Conservation (phyloP, 2,797 vertebrate genomes). For the Paguma larvata region DNA sequence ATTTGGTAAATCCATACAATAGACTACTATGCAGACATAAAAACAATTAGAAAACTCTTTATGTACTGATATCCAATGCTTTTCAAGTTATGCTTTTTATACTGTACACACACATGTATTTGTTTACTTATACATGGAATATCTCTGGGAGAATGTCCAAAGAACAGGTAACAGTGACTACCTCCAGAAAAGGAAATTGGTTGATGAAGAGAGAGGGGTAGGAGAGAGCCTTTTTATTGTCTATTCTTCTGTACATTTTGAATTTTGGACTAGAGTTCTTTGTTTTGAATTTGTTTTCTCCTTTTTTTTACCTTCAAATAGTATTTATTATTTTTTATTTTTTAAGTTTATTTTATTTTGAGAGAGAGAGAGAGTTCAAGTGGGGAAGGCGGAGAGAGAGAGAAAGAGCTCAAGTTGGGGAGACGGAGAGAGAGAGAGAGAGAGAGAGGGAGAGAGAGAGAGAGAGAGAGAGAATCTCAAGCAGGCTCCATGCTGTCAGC, state of each 20-base stretch:
- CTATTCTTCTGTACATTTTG: background rate
- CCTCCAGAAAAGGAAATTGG: background rate
- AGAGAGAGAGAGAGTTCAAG: too few species aligned
- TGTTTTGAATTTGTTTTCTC: background rate
- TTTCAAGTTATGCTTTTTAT: background rate
- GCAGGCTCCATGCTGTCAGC: too few species aligned
- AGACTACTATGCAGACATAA: background rate
- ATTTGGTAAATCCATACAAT: background rate
- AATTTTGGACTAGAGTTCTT: slow-evolving; percentile 11
- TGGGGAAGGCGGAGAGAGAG: too few species aligned
- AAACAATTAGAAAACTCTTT: background rate
- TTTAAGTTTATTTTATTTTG: too few species aligned
- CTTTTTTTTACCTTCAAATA: background rate
- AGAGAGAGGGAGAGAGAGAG: too few species aligned
- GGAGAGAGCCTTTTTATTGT: background rate
- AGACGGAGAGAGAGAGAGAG: too few species aligned
- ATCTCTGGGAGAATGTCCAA: background rate
- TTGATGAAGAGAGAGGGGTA: background rate
- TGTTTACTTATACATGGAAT: background rate
- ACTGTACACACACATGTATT: background rate
- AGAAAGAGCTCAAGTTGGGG: too few species aligned
- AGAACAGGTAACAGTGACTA: background rate
- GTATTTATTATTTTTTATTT: too few species aligned
- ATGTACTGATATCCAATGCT: background rate
- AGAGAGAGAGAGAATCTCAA: too few species aligned